Evolutionary conservation across 2,888 invertebrate species (phyloP).

Genomic region (Nephrotoma guestfalica): DNA sequence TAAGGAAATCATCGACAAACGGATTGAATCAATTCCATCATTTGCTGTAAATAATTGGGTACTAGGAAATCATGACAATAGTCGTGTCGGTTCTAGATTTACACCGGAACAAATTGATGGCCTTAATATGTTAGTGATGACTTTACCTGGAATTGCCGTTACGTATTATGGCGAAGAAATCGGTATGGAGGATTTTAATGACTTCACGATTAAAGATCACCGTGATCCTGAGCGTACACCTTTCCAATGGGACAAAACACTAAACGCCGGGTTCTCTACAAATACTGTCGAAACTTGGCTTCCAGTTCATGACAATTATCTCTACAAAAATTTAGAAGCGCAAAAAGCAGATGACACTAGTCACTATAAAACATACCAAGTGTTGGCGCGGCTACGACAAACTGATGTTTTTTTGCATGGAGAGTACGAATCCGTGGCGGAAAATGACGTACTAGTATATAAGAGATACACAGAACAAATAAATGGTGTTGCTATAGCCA

Average conservation of each 20-base stretch:
- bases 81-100: conserved; percentile 51
- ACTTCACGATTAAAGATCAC: no score
- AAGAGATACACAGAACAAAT: background rate
- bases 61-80: conserved; percentile 69
- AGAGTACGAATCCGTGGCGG: conserved; percentile 37
- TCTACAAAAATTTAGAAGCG: conserved; percentile 39
- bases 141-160: conserved; percentile 71
- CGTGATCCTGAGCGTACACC: conserved; percentile 68
- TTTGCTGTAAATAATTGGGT: conserved; percentile 42
- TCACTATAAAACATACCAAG: conserved; percentile 47
- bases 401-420: conserved; percentile 37
- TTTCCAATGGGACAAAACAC: conserved; percentile 55
- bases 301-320: conserved; percentile 48
- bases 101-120: conserved; percentile 55
- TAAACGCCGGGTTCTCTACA: conserved; percentile 39
- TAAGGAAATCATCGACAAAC: conserved; percentile 33
- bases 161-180: conserved; percentile 82
- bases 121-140: conserved; percentile 64
- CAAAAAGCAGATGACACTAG: conserved; percentile 36
- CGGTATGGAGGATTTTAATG: conserved; percentile 46
- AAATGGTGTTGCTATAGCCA: background rate
- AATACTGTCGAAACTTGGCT: conserved; percentile 43
- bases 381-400: conserved; percentile 38
- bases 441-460: conserved; percentile 41
- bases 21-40: conserved; percentile 39